These are phyloP conservation scores for Pavo muticus DNA, from an alignment of 2,113 vertebrate genomes.

Conservation along the genomic window DNA sequence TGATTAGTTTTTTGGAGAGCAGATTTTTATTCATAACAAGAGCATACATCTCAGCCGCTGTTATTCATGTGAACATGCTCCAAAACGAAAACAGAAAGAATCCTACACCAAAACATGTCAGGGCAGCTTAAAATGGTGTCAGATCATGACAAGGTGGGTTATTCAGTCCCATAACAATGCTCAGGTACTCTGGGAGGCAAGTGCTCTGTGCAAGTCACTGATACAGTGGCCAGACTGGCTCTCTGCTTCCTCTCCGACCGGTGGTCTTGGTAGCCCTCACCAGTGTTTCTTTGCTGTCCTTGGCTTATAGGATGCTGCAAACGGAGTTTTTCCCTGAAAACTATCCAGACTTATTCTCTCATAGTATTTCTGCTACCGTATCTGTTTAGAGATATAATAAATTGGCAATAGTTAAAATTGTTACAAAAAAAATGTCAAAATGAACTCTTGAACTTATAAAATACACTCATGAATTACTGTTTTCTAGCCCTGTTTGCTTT, in stretches of 20 bases:
- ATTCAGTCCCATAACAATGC: background rate
- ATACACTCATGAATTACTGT: background rate
- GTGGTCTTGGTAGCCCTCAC: background rate
- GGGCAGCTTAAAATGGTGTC: background rate
- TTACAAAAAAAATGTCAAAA: background rate
- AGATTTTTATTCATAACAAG: constrained; percentile 60
- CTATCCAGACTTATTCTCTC: background rate
- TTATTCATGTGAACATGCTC: background rate
- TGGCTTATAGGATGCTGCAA: background rate
- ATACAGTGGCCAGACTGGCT: background rate
- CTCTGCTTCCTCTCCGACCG: background rate
- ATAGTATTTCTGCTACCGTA: background rate
- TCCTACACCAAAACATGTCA: background rate
- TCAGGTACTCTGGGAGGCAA: background rate
- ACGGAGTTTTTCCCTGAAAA: background rate
- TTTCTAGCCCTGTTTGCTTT: background rate
- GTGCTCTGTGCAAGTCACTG: background rate
- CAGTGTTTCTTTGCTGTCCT: background rate
- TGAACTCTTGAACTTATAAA: background rate
- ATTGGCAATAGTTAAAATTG: background rate
- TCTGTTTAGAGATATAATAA: background rate
- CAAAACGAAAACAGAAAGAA: background rate
- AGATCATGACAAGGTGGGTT: background rate
- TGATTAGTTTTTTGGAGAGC: constrained; percentile 54
- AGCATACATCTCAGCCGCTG: background rate